These are phyloP conservation scores for Lutjanus argentimaculatus DNA, from an alignment of 2,797 vertebrate species.

Conservation along the genomic window DNA sequence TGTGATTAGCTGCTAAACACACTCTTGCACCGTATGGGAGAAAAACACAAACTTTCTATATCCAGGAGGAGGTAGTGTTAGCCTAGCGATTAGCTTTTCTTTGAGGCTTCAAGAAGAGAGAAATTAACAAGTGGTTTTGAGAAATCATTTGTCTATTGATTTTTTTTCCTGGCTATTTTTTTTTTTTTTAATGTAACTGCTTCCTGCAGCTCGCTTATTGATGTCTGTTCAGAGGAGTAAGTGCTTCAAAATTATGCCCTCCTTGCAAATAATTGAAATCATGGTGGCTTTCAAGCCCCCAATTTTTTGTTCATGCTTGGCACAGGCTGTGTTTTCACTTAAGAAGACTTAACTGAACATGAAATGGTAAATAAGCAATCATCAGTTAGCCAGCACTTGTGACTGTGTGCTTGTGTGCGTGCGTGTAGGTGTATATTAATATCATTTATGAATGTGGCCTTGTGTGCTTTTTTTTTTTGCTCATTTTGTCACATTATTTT, in stretches of 20 bases:
- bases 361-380: conserved; percentile 56
- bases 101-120: conserved; percentile 43
- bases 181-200: conserved; percentile 50
- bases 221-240: conserved; percentile 59
- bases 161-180: conserved; percentile 33
- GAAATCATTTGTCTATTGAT: conserved; percentile 71
- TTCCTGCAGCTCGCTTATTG: conserved; percentile 68
- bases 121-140: conserved; percentile 54
- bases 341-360: conserved; percentile 41
- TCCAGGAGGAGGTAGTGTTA: conserved; percentile 41
- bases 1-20: conserved; percentile 58
- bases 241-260: conserved; percentile 67
- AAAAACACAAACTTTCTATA: conserved; percentile 10
- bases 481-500: neutral
- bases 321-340: conserved; percentile 37
- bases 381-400: conserved; percentile 19
- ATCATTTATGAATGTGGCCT: conserved; percentile 19
- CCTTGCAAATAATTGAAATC: conserved; percentile 74
- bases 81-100: conserved; percentile 52
- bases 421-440: conserved; percentile 27
- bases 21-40: conserved; percentile 6
- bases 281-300: conserved; percentile 50
- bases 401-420: neutral
- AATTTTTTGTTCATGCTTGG: conserved; percentile 48
- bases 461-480: conserved; percentile 7